Evolutionary conservation across 1,140 invertebrate species (phyloP), one percentile per base, ranked within the genome.

Genomic region (Temnothorax longispinosus): DNA sequence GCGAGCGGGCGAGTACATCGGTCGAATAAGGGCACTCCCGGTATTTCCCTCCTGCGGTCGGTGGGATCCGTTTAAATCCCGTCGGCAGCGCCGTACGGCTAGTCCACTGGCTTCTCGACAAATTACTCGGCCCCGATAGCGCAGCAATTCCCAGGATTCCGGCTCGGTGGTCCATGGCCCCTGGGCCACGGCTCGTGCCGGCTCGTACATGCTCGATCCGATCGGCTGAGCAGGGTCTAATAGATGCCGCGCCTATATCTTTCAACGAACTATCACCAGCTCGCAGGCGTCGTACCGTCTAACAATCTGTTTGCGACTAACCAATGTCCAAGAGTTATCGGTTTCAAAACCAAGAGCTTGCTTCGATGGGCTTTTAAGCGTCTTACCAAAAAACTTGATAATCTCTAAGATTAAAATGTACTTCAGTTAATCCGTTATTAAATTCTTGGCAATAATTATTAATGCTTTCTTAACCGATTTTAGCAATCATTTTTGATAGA

Each of bases 61-160:
- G 60, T 74, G 27, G 32, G 78, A 58, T 60, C 87, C 89, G 87
- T 90, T 90, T 91, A 91, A 91, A 91, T 91, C 90, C 89, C 89
- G 65, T 78, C 82, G 89, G 89, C 65, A 91, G 69, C 76, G 82
- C 89, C 87, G 81, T 88, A 84, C 77, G 82, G 85, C 87, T 86
- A 88, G 87, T 88, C 89, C 90, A 85, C 84, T 88, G 89, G 82
- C 87, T 85, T 88, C 77, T 80, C 89, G 89, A 90, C 89, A 90
- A 90, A 90, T 90, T 90, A 90, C 89, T 90, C 89, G 86, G 89
- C 85, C 77, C 89, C 89, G 77, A 90, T 88, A 89, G 86, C 72
- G 80, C 71, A 75, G 89, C 89, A 87, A 91, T 90, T 88, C 87
- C 90, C 77, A 86, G 89, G 89, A 91, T 91, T 90, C 81, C 82